These are phyloP conservation scores for Oplegnathus fasciatus DNA, from an alignment of 2,113 vertebrate genomes.

Conservation along the genomic window DNA sequence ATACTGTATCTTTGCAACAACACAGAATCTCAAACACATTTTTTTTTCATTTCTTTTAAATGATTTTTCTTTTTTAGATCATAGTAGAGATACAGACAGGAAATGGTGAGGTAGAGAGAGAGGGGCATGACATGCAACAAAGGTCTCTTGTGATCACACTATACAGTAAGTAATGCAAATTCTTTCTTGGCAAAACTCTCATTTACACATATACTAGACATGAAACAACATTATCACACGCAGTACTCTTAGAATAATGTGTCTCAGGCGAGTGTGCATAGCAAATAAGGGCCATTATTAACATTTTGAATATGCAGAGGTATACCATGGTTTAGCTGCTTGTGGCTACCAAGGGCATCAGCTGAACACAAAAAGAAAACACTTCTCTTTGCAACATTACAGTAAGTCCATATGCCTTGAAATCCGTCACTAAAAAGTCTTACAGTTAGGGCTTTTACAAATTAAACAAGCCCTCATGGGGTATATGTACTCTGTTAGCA, in stretches of 20 bases:
- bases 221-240: neutral
- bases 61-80: neutral
- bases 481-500: neutral
- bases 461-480: neutral
- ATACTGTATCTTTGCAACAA: neutral
- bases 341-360: constrained; percentile 23
- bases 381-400: neutral
- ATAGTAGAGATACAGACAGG: neutral
- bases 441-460: neutral
- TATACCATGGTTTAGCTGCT: neutral
- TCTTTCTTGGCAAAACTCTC: neutral
- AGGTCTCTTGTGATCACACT: neutral
- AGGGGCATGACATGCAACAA: neutral
- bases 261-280: constrained; percentile 2
- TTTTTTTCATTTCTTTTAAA: neutral
- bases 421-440: neutral
- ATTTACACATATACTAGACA: neutral
- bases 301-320: constrained; percentile 23
- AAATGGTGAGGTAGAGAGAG: neutral
- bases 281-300: constrained; percentile 22
- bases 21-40: neutral
- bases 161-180: neutral
- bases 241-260: neutral
- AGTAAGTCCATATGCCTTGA: neutral
- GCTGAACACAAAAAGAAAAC: neutral